Evolutionary conservation across 2,888 invertebrate genomes (phyloP), one percentile per base, ranked within the genome.

Genomic region (Drosophila basisetae): DNA sequence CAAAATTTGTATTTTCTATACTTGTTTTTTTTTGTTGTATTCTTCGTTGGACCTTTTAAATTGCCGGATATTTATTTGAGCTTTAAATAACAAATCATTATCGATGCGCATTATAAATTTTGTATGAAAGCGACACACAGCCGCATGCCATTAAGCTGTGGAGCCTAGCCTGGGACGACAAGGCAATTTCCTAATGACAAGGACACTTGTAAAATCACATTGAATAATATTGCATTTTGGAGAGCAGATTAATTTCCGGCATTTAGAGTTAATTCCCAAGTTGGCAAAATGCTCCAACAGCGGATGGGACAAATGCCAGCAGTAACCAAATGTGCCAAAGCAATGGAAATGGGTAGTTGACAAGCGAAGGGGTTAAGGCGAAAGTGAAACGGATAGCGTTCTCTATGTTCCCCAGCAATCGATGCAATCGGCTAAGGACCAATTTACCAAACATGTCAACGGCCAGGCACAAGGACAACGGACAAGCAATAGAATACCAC

Each of bases 361-460:
- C 25, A 47, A 16, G 47, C 25, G 33, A 58, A 31, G 30, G 31
- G 10, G 50, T 28, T 10, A 35, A 43, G n/a, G 25, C 47, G 41
- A 58, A 63, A 52, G 55, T 58, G 28, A 41, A 67, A 61, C 71
- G 55, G 65, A 58, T 60, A 65, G 59, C 59, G 77, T 39, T 75
- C 37, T 49, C 74, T 71, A 70, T 54, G 50, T 43, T 50, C n/a
- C 63, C 65, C 67, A 74, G 72, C 74, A 81, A 79, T 79, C 80
- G 81, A 84, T 82, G 89, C 83, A 85, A 86, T 84, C 78, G 76
- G 80, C 76, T 83, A 85, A 86, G 83, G 83, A 86, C 82, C 80
- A 89, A 89, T 91, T 85, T 86, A 90, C 80, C 81, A 86, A 88
- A 88, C 80, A 90, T 90, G 86, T 84, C 84, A 88, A 83, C 83